Evolutionary conservation across 1,140 invertebrate species (phyloP).

Genomic region (Drosophila parvula): DNA sequence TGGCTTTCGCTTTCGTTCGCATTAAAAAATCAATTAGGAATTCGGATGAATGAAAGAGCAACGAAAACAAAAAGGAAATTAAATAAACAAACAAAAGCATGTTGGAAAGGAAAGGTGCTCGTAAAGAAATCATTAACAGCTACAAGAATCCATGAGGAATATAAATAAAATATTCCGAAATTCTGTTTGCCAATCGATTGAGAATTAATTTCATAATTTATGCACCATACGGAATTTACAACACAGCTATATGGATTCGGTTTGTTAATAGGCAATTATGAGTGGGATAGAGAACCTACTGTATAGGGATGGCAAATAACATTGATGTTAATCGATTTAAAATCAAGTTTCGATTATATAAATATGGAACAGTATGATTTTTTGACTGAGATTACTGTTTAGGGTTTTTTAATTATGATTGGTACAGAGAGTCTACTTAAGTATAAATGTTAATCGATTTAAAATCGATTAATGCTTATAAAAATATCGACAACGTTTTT

Average conservation of each 20-base stretch:
- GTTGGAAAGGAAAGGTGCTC: slow-evolving; percentile 36
- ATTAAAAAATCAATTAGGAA: slow-evolving; percentile 64
- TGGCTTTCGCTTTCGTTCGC: slow-evolving; percentile 25
- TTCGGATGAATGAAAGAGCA: slow-evolving; percentile 10
- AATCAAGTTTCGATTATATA: neutral
- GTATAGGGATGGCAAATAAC: neutral
- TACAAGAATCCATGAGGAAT: neutral
- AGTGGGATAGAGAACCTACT: neutral
- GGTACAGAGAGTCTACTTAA: no score
- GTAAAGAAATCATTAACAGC: slow-evolving; percentile 19
- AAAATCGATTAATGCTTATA: no score
- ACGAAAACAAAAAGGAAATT: slow-evolving; percentile 17
- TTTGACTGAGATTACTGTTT: no score
- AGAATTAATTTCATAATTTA: slow-evolving; percentile 33
- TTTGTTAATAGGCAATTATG: slow-evolving; percentile 4
- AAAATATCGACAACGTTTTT: neutral
- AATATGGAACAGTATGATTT: neutral
- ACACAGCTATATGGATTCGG: neutral
- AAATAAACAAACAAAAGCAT: slow-evolving; percentile 34
- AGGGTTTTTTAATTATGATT: no score
- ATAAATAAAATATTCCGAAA: slow-evolving; percentile 5
- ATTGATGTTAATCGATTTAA: neutral
- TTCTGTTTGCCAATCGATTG: slow-evolving; percentile 1
- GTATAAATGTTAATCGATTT: neutral
- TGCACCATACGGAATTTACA: slow-evolving; percentile 18